These are phyloP conservation scores for Chalcis sispes DNA, from an alignment of 2,888 invertebrate species.

Conservation along the genomic window DNA sequence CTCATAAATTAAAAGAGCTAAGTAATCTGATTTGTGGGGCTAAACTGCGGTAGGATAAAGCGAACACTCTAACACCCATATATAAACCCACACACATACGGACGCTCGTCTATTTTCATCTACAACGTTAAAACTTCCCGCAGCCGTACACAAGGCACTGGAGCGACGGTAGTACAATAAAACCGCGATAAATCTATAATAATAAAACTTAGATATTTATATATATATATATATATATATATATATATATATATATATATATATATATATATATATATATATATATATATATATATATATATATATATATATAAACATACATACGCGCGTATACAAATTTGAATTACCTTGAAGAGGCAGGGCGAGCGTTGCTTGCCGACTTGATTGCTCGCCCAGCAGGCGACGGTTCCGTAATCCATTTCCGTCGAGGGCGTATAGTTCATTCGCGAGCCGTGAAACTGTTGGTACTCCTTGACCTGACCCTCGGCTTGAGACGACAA, in stretches of 20 bases:
- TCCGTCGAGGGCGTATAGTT: constrained; percentile 92
- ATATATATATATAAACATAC: too few species aligned
- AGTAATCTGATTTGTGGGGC: constrained; percentile 6
- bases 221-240: too few species aligned
- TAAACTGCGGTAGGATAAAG: not conserved
- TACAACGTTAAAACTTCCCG: not conserved
- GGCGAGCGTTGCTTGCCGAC: constrained; percentile 90
- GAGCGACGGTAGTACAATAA: too few species aligned
- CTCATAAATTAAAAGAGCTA: constrained; percentile 47
- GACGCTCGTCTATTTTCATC: constrained; percentile 25
- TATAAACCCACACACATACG: not conserved
- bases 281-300: too few species aligned
- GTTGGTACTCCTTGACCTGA: constrained; percentile 70
- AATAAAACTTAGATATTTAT: too few species aligned
- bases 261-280: too few species aligned
- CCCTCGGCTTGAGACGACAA: constrained; percentile 12
- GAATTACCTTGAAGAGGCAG: constrained; percentile 87
- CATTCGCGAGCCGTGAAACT: constrained; percentile 81
- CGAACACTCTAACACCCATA: not conserved
- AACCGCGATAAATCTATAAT: constrained; percentile 41
- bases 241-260: too few species aligned
- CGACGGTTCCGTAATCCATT: constrained; percentile 92
- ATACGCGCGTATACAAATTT: constrained; percentile 41
- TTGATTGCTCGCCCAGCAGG: constrained; percentile 90
- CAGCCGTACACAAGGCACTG: too few species aligned